A percentile compares a stretch with the other conserved stretches of the same genome.
Evolutionary conservation across 2,888 invertebrate species (phyloP).

Genomic region (Platycheirus rosarum): DNA sequence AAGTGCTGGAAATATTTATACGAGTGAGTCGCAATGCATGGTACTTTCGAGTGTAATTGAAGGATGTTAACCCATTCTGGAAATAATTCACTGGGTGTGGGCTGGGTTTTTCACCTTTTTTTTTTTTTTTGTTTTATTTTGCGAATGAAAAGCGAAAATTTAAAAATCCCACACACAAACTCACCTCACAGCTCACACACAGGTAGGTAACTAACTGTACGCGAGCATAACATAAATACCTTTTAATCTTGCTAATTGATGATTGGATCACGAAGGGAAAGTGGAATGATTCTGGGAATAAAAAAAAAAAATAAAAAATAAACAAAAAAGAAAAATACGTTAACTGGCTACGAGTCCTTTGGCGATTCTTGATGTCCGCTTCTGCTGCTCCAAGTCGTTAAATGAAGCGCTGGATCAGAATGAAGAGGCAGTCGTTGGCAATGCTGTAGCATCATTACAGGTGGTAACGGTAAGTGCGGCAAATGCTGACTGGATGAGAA

Average conservation of each 20-base stretch:
- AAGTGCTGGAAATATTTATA: conserved; percentile 69
- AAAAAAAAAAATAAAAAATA: conserved; percentile 26
- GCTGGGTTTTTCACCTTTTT: background rate
- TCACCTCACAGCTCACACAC: conserved; percentile 18
- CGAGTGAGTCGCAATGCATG: conserved; percentile 51
- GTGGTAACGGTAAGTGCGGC: conserved; percentile 41
- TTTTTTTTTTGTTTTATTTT: background rate
- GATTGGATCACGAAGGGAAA: conserved; percentile 67
- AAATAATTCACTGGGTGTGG: conserved; percentile 53
- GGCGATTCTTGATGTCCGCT: conserved; percentile 57
- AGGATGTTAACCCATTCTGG: conserved; percentile 55
- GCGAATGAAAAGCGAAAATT: conserved; percentile 54
- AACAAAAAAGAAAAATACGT: conserved; percentile 40
- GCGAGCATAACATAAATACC: conserved; percentile 62
- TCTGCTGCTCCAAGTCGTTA: conserved; percentile 39
- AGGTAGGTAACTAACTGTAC: background rate
- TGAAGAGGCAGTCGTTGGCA: conserved; percentile 35
- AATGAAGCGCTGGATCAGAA: conserved; percentile 69
- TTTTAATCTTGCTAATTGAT: conserved; percentile 72
- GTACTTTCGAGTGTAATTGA: conserved; percentile 67
- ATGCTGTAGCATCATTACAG: conserved; percentile 36
- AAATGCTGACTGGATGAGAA: conserved; percentile 60
- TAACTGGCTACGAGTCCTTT: conserved; percentile 46
- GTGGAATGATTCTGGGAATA: conserved; percentile 58
- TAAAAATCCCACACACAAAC: conserved; percentile 26